A percentile compares a stretch with the other conserved stretches of the same genome.
These are phyloP conservation scores for Conistra vaccinii DNA, from an alignment of 2,888 invertebrate genomes.

Conservation along the genomic window DNA sequence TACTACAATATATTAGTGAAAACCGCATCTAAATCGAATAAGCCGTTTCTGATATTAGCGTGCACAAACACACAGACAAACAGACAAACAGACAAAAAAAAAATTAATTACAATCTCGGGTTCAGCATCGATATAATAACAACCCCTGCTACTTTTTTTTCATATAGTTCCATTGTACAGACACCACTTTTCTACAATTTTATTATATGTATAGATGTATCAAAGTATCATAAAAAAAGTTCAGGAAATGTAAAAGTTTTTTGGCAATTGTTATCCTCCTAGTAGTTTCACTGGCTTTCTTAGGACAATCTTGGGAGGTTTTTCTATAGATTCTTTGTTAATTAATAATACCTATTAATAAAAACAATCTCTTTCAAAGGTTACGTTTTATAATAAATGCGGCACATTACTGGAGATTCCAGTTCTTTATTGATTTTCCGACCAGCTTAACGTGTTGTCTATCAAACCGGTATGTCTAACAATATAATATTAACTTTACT, in stretches of 20 bases:
- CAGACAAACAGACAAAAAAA: no score
- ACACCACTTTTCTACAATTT: no score
- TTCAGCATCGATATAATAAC: no score
- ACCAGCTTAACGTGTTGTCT: constrained; percentile 6
- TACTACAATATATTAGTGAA: no score
- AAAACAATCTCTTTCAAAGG: not conserved
- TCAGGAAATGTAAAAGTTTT: not conserved
- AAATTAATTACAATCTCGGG: no score
- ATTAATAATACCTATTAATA: not conserved
- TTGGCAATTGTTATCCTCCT: not conserved
- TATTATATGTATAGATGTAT: no score
- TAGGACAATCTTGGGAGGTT: not conserved
- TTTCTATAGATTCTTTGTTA: not conserved
- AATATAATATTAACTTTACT: constrained; percentile 41
- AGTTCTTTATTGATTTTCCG: constrained; percentile 20
- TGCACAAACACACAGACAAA: no score
- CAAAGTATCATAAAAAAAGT: not conserved
- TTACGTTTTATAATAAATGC: not conserved
- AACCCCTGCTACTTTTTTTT: no score
- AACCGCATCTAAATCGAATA: no score
- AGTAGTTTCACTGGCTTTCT: not conserved
- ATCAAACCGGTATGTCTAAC: constrained; percentile 38
- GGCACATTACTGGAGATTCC: constrained; percentile 1
- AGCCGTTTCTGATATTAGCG: no score
- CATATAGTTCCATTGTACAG: no score